A percentile compares a stretch with the other conserved stretches of the same genome.
phyloP scores from a whole-genome alignment of 2,113 vertebrate species.

The Calonectris borealis region DNA sequence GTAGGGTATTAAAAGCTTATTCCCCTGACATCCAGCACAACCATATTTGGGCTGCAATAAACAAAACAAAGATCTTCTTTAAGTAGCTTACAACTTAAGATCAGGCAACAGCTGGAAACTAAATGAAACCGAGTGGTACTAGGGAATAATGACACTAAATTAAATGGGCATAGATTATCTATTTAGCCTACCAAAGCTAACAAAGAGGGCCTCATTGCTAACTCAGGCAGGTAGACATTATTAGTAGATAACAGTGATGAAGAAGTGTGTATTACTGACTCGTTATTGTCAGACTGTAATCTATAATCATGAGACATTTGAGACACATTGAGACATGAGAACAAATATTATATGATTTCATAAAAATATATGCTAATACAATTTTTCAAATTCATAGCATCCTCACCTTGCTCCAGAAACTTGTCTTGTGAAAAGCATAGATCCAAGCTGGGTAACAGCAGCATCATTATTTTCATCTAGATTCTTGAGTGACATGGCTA shows the following conservation, averaged over 20 bases:
- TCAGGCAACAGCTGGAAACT: constrained; percentile 15
- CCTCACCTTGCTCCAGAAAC: constrained; percentile 96
- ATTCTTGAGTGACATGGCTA: constrained; percentile 89
- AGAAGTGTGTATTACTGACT: background rate
- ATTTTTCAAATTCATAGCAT: background rate
- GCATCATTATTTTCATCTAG: constrained; percentile 74
- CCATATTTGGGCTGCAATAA: constrained; percentile 4
- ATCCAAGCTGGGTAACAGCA: constrained; percentile 91
- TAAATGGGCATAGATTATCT: background rate
- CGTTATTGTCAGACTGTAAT: background rate
- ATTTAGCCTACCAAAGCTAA: background rate
- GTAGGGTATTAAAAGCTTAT: background rate
- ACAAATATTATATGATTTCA: background rate
- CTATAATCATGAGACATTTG: background rate
- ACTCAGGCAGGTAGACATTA: background rate
- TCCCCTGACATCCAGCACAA: background rate
- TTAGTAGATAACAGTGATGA: background rate
- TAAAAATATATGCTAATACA: background rate
- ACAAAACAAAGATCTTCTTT: background rate
- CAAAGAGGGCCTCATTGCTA: background rate
- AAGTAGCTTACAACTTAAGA: background rate
- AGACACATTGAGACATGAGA: background rate
- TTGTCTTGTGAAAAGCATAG: constrained; percentile 97
- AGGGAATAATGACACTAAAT: background rate
- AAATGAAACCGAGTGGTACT: background rate